phyloP scores from a whole-genome alignment of 2,797 vertebrate genomes.

The Liasis olivaceus region DNA sequence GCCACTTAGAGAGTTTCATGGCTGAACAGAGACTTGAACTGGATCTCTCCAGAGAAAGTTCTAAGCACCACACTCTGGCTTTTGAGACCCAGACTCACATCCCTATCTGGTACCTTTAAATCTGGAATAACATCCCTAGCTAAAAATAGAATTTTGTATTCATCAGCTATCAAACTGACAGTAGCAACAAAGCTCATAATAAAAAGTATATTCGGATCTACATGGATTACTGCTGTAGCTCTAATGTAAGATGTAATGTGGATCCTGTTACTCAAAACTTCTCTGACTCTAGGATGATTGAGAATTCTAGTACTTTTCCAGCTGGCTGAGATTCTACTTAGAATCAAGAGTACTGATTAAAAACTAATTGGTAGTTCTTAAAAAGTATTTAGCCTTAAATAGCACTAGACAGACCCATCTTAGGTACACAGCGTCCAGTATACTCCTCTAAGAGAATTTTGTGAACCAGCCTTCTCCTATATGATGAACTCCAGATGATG shows the following conservation, averaged over 20 bases:
- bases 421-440: background rate
- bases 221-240: background rate
- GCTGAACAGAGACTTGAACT: background rate
- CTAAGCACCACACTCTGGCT: background rate
- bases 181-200: background rate
- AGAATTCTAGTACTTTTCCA: background rate
- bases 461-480: background rate
- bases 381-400: background rate
- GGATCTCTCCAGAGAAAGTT: background rate
- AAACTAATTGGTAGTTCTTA: background rate
- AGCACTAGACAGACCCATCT: background rate
- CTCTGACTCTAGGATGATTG: background rate
- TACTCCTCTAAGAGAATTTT: background rate
- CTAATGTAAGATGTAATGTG: background rate
- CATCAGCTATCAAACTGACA: background rate
- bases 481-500: background rate
- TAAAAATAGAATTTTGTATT: background rate
- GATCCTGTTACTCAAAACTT: no score
- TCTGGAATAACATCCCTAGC: background rate
- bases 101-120: background rate
- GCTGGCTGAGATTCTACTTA: background rate
- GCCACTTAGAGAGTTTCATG: background rate
- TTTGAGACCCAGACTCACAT: background rate
- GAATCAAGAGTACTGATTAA: background rate
- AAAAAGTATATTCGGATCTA: background rate